Evolutionary conservation across 2,113 vertebrate species (phyloP), one percentile per base, ranked within the genome.

Genomic region (Phylloscopus trochilus): DNA sequence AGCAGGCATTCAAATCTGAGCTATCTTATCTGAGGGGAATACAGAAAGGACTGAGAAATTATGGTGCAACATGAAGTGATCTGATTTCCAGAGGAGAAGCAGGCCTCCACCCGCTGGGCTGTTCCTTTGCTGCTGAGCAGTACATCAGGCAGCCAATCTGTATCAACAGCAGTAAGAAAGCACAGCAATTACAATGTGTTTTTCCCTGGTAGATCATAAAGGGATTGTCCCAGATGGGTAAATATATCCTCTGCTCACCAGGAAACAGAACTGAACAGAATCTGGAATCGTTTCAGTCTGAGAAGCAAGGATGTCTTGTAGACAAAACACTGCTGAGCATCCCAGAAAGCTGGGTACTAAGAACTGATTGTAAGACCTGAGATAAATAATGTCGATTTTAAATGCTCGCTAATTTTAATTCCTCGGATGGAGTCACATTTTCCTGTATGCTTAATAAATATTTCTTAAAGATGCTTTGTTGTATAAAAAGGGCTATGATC

Each of bases 1-100:
- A 89, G 33, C 37, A 75, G 87, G 44, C 3, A 1, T 82, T 70
- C 70, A 82, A 67, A 90, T 68, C 27, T 47, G 31, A 83, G 55
- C 35, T 76, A 33, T 72, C n/a, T 80, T 80, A 91, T 60, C 80
- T 89, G 44, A 84, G 41, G 21, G 19, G 39, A 90, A 78, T 74
- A 68, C 73, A 87, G 69, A 91, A 91, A 82, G 51, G 55, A 78
- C 43, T 70, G 44, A 83, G 55, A 60, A 83, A 73, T 77, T 33
- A 69, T 11, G 24, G 39, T n/a, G 31, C 27, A 82, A 63, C 24
- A 6, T 44, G 47, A 75, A 75, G 41, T 18, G 60, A 81, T 58
- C 28, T 58, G n/a, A 77, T 92, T 87, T 93, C 83, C 66, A 95
- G 77, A 92, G 66, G 18, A 85, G 66, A 70, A 74, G 87, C 56